Evolutionary conservation across 64 coral and sea anemone genomes (phyloP), one percentile per base, ranked within the genome.

Genomic region (Platygyra sinensis): DNA sequence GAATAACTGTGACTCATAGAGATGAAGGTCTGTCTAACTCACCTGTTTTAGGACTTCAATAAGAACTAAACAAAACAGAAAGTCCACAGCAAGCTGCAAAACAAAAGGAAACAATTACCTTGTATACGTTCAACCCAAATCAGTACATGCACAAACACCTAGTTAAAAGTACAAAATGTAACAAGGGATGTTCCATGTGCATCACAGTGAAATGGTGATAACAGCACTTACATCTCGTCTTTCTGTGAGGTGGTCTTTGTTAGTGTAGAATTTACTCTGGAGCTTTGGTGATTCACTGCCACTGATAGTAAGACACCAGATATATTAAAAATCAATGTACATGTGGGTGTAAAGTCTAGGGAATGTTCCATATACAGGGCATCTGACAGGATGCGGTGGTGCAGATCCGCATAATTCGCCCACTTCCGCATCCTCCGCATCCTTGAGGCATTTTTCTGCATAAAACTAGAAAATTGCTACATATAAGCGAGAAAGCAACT

Each of bases 41-140:
- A 99, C 97, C 94, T 99, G 94, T 81, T 99, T 99, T 38, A 99
- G 79, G 52, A 99, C 93, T 74, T 99, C 97, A 93, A 99, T 96
- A 49, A 99, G 86, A 52, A 96, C 97, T 52, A 99, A 79, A 79
- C 97, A 95, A 29, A 99, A 99, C 73, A 99, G 90, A 72, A 99
- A 99, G 77, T 99, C 97, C 83, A 99, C 93, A 42, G 97, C 97
- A 80, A 95, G 93, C 97, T 99, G 80, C 18, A 91, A 89, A 81
- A 9, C 15, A 89, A 52, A 88, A 38, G 33, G 4, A 87, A 31
- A 62, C 3, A 73, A 85, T 42, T 29, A 62, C 11, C 3, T 12
- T 24, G 54, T 2, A 90, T 30, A 18, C 39, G 10, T 72, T 19
- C 1, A 30, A 30, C 4, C 27, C 20, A 11, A 42, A 52, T 52